Conservation (phyloP, 2,113 vertebrate species). For the Periophthalmus modestus region DNA sequence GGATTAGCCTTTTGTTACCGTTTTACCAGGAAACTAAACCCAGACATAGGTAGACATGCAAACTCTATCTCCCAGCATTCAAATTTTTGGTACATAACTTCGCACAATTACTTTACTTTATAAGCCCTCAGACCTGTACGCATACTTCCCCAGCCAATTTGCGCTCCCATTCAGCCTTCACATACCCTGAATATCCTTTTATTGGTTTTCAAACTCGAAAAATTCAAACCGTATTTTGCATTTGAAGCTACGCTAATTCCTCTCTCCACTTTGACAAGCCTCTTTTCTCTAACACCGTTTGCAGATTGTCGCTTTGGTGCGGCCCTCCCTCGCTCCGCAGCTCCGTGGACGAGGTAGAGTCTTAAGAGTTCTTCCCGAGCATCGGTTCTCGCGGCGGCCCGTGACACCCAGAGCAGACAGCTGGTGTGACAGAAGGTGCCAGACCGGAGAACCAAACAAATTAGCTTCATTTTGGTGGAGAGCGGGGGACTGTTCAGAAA, state of each 20-base stretch:
- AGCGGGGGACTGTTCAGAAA: slow-evolving; percentile 56
- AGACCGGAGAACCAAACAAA: slow-evolving; percentile 62
- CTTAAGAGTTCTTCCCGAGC: slow-evolving; percentile 45
- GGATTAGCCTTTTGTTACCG: too few species aligned
- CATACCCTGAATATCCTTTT: too few species aligned
- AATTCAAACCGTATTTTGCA: background rate
- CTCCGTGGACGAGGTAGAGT: background rate
- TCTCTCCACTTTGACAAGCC: background rate
- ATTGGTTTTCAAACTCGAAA: background rate
- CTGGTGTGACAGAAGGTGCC: slow-evolving; percentile 62
- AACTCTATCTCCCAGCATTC: background rate
- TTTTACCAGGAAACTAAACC: too few species aligned
- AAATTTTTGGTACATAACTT: too few species aligned
- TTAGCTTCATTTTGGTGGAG: slow-evolving; percentile 69
- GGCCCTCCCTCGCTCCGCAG: background rate
- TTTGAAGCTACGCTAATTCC: background rate
- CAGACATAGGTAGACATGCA: background rate
- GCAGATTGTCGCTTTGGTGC: background rate
- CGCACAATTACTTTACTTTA: too few species aligned
- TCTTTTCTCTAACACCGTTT: background rate
- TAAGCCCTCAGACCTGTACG: too few species aligned
- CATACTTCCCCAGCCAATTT: too few species aligned
- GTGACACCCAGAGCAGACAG: slow-evolving; percentile 53
- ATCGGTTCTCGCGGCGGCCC: slow-evolving; percentile 34
- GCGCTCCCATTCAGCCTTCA: too few species aligned